Percentiles rank a stretch among this genome's conserved stretches.
phyloP scores from a whole-genome alignment of 2,888 invertebrate species.

The Embidobia sp. region DNA sequence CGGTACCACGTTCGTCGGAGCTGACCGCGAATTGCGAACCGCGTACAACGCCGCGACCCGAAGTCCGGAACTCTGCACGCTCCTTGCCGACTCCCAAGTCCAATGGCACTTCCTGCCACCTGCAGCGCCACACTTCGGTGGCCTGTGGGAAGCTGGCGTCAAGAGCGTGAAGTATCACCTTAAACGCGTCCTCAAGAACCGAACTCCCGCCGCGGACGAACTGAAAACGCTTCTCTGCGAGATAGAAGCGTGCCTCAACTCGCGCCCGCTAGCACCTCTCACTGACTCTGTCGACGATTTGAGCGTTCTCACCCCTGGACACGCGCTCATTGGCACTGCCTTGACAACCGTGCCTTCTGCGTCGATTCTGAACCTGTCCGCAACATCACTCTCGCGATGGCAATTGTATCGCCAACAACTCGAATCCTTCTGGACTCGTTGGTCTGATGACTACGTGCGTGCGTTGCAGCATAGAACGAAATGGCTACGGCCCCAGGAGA shows the following conservation, averaged over 20 bases:
- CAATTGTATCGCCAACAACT: background rate
- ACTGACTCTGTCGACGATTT: background rate
- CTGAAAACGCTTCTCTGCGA: slow-evolving; percentile 6
- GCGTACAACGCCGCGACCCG: background rate
- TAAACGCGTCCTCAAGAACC: background rate
- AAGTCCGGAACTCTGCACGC: no score
- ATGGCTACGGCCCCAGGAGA: background rate
- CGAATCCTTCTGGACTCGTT: slow-evolving; percentile 1
- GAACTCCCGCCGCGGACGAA: background rate
- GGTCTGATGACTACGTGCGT: slow-evolving; percentile 7
- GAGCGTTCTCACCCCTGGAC: background rate
- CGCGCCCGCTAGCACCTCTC: background rate
- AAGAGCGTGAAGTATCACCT: background rate
- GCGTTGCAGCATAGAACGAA: slow-evolving; percentile 11
- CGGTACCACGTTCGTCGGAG: background rate
- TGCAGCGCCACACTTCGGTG: background rate
- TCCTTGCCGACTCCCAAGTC: no score
- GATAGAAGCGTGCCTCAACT: slow-evolving; percentile 1
- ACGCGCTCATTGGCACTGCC: background rate
- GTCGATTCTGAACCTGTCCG: no score
- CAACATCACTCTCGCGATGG: background rate
- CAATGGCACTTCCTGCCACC: background rate
- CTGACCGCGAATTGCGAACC: background rate
- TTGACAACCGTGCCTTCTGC: no score
- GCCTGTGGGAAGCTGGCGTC: background rate